Conservation (phyloP, 1,140 invertebrate species). For the Brachionus koreanus region DNA sequence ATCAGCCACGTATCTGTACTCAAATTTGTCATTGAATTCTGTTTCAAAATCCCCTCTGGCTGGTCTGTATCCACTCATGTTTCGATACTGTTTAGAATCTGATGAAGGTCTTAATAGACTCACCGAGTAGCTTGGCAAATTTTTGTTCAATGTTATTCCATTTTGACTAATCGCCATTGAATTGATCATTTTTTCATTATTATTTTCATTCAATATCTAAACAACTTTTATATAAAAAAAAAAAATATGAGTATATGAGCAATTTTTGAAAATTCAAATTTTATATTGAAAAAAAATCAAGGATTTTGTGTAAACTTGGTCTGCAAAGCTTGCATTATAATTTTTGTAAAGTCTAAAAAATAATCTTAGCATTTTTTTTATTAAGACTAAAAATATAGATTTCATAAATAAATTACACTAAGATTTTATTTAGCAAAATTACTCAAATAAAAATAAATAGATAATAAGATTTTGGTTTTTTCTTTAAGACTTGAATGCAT, state of each 20-base stretch:
- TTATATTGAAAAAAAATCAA: background rate
- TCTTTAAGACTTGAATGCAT: too few relatives aligned
- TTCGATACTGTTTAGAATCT: background rate
- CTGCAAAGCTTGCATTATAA: background rate
- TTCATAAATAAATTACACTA: too few relatives aligned
- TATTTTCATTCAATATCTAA: background rate
- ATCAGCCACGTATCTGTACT: background rate
- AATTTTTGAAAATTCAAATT: background rate
- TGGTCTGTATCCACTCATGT: slow-evolving; percentile 25
- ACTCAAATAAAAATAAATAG: too few relatives aligned
- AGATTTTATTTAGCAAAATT: too few relatives aligned
- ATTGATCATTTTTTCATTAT: background rate
- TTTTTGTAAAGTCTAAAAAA: background rate
- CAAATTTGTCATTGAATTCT: slow-evolving; percentile 39
- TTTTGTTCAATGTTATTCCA: background rate
- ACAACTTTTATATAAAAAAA: too few relatives aligned
- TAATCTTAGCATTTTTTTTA: background rate
- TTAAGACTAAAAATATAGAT: background rate
- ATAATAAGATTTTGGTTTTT: too few relatives aligned
- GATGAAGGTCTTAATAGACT: background rate
- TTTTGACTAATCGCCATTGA: background rate
- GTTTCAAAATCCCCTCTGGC: slow-evolving; percentile 42
- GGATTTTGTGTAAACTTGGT: background rate
- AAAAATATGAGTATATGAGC: background rate
- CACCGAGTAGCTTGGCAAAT: background rate